phyloP scores from a whole-genome alignment of 2,113 vertebrate genomes.

The Agapornis roseicollis region DNA sequence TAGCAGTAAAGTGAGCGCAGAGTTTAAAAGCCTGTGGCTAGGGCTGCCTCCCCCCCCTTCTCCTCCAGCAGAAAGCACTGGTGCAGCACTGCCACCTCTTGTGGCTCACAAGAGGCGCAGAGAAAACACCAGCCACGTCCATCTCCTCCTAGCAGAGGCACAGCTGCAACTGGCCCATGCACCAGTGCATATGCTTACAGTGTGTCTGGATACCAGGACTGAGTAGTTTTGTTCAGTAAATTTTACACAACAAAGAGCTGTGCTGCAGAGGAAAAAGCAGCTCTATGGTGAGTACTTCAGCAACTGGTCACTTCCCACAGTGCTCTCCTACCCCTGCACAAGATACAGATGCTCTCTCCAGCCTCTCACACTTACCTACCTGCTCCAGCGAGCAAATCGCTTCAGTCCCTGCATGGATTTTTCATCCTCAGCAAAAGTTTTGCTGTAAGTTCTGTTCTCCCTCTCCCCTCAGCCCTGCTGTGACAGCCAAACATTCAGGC shows the following conservation, averaged over 20 bases:
- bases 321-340: background rate
- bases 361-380: background rate
- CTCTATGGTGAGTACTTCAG: accelerated
- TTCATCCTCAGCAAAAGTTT: background rate
- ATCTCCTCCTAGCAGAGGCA: background rate
- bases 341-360: background rate
- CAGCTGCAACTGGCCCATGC: background rate
- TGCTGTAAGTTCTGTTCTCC: background rate
- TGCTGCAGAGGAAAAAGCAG: background rate
- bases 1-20: background rate
- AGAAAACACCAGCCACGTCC: background rate
- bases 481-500: background rate
- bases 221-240: background rate
- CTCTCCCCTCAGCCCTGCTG: background rate
- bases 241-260: background rate
- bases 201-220: accelerated
- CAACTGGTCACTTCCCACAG: background rate
- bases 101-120: background rate
- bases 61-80: background rate
- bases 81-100: background rate
- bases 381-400: background rate
- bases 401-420: background rate
- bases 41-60: background rate
- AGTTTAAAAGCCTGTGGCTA: background rate
- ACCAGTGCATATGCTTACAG: accelerated